Base-by-base conservation (phyloP, 2,888 invertebrate genomes). In the Latrodectus elegans region DNA sequence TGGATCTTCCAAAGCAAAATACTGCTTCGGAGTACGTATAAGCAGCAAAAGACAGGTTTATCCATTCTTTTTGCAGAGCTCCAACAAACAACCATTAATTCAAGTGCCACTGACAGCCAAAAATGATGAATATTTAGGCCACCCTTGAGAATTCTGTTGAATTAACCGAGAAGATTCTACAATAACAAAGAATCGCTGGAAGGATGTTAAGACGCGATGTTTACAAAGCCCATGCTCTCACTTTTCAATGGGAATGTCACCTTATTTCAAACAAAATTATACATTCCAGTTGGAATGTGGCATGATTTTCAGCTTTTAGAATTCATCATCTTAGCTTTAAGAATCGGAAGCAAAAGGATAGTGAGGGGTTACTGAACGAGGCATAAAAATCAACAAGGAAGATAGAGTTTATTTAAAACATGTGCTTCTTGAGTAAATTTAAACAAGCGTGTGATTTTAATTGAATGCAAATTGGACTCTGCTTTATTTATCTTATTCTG, bases 121-220 rank as follows among this genome's bases (percentile, higher is more conserved):
- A 71, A 67, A 76, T 83, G 83, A 83, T 83, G 83, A 83, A 83
- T 83, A 71, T 52, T 60, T 76, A 52, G 49, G 76, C 26, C 71
- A 71, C 76, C 64, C 83, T 52, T 12, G 64, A 65, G 76, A 75
- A 76, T 70, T 81, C 15, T 22, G 8, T 67, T 26, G 81, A 72
- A 74, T 74, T 81, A 81, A 38, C 64, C 52, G 38, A 9, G 53
- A 72, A 72, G 65, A 73, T 52, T 22, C 72, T 64, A 51, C 17
- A 11, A 65, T 64, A 10, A 68, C 51, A 77, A 77, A 38, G 38
- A 38, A 38, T 38, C 38, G 6, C 53, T 26, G 78, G 53, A 10
- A 51, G 72, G 22, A 26, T 60, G 60, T 60, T n/a, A 0, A n/a
- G 60, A 3, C 2, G 52, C 53, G 52, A n/a, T 81, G 81, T 81